Base-by-base conservation (phyloP, 2,888 invertebrate species). In the Agrilus biguttatus region DNA sequence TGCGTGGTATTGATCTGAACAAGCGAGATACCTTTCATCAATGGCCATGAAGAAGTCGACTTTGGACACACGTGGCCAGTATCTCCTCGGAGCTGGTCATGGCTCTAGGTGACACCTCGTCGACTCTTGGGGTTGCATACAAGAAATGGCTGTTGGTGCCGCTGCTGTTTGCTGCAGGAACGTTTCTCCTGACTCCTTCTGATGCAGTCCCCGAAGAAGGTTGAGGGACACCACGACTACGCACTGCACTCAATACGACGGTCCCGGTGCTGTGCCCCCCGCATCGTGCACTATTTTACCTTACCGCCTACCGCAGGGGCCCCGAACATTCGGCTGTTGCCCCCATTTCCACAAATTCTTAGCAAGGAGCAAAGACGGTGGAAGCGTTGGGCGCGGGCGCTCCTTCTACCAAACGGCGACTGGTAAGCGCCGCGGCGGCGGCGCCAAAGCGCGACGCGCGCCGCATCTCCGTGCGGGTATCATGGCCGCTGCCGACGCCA, bases 41-140 rank as follows among this genome's bases (percentile, higher is more conserved):
- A 63, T 65, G 64, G 63, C 65, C 65, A 65, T 65, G 62, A 59
- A 64, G 60, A 59, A 59, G 60, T 60, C 56, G 55, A 58, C 53
- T 54, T 28, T 10, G 28, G 60, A 60, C 61, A 63, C 63, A 61
- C 58, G 62, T 63, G 63, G 62, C 61, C 57, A 58, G 57, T 57
- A 58, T 57, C 55, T 56, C 55, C 53, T 52, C 51, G 51, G 57
- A 53, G 49, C 47, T 51, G 47, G 52, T 56, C 55, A 56, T 55
- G 49, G 46, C 51, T 51, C 49, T 45, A 45, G 47, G 46, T 21
- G 33, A 21, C 28, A 28, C 28, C 10, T 10, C 33, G 34, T 19
- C 40, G 19, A 33, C 34, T 36, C 14, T 36, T 36, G 21, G 36
- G 21, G 35, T 23, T 36, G 23, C 19, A 36, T 19, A 23, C n/a